Percentiles rank a stretch among this genome's conserved stretches.
Conservation (phyloP, 1,140 invertebrate species). For the Marisa cornuarietis region DNA sequence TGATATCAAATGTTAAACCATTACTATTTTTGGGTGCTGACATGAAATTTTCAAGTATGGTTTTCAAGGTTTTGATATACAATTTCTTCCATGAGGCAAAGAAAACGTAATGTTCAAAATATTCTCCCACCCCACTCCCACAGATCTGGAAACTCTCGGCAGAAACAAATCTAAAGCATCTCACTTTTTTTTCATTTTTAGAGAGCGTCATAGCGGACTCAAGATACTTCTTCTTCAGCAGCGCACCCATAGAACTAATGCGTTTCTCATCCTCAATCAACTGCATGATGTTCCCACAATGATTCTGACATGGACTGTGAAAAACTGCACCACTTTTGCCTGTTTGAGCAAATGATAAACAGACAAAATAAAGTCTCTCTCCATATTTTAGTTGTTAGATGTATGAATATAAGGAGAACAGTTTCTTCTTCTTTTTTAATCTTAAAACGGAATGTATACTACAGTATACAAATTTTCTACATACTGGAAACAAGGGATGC, state of each 20-base stretch:
- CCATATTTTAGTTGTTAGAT: not conserved
- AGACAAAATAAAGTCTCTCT: not conserved
- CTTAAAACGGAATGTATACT: not conserved
- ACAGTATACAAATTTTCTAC: not conserved
- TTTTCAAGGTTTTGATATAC: no score
- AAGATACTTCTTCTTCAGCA: slow-evolving; percentile 34
- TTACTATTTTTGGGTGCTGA: no score
- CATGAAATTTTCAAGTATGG: no score
- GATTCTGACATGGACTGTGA: slow-evolving; percentile 44
- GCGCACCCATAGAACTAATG: slow-evolving; percentile 29
- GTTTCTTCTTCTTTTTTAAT: no score
- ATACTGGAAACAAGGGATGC: not conserved
- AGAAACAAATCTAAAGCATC: not conserved
- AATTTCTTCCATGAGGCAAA: no score
- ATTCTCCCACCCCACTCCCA: no score
- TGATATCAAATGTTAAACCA: no score
- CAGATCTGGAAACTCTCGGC: no score
- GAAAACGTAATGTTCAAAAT: no score
- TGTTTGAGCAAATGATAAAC: not conserved
- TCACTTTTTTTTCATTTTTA: not conserved
- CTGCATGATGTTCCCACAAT: slow-evolving; percentile 30
- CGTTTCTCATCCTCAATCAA: slow-evolving; percentile 25
- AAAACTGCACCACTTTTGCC: slow-evolving; percentile 25
- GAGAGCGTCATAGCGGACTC: slow-evolving; percentile 18
- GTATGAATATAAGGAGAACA: not conserved